Conservation (phyloP, 2,888 invertebrate genomes). For the Ophion ventricosus region DNA sequence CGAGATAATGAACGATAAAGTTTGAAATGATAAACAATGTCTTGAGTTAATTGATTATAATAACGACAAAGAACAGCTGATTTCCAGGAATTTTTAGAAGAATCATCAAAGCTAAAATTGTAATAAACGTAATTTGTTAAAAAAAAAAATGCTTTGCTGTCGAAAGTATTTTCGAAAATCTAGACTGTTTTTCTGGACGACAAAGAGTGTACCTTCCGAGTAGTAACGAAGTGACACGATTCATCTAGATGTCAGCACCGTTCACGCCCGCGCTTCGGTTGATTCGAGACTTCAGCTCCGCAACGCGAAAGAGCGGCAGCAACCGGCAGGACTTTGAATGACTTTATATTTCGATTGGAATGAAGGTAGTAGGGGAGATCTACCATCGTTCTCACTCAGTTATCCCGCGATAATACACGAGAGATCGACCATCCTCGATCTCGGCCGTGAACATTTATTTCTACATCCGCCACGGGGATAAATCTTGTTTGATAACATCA, state of each 20-base stretch:
- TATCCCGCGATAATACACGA: constrained; percentile 81
- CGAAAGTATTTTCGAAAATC: constrained; percentile 18
- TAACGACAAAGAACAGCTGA: too few relatives aligned
- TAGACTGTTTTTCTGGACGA: not conserved
- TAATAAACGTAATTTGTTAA: constrained; percentile 27
- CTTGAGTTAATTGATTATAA: not conserved
- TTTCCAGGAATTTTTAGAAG: not conserved
- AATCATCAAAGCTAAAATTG: not conserved
- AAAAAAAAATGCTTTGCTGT: constrained; percentile 49
- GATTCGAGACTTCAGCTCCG: constrained; percentile 33
- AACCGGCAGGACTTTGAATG: constrained; percentile 50
- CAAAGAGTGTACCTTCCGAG: constrained; percentile 13
- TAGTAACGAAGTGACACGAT: not conserved
- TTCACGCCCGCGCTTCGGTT: constrained; percentile 45
- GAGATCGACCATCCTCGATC: constrained; percentile 72
- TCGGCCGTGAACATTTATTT: constrained; percentile 62
- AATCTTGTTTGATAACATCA: constrained; percentile 14
- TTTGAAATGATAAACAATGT: constrained; percentile 55
- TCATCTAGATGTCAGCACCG: constrained; percentile 75
- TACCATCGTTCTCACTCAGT: constrained; percentile 74
- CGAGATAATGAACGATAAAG: constrained; percentile 15
- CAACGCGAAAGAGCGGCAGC: constrained; percentile 45
- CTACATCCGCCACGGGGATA: constrained; percentile 37
- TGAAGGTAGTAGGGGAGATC: constrained; percentile 77
- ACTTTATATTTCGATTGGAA: constrained; percentile 78